phyloP scores from a whole-genome alignment of 1,140 invertebrate genomes.

The Dendrolimus kikuchii region DNA sequence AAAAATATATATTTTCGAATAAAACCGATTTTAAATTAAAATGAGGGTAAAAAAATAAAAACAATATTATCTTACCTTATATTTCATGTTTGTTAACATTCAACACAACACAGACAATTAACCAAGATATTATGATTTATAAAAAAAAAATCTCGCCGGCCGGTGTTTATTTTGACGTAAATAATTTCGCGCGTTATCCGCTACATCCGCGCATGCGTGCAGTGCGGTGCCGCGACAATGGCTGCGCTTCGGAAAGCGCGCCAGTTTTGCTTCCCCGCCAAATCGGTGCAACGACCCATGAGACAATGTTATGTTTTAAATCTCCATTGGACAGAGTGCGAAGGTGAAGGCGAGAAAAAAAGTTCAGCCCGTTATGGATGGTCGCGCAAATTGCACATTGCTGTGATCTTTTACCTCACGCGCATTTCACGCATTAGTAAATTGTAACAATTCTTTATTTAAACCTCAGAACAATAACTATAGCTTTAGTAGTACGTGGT shows the following conservation, averaged over 20 bases:
- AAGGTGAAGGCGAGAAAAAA: conserved; percentile 23
- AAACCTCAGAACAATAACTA: too few species aligned
- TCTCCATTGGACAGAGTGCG: background rate
- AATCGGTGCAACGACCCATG: conserved; percentile 44
- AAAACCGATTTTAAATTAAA: background rate
- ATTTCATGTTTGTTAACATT: conserved; percentile 34
- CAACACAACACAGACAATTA: conserved; percentile 21
- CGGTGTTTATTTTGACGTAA: background rate
- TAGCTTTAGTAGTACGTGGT: too few species aligned
- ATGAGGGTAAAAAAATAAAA: background rate
- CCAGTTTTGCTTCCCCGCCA: conserved; percentile 56
- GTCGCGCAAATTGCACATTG: background rate
- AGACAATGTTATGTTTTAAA: conserved; percentile 13
- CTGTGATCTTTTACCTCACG: background rate
- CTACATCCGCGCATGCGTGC: conserved; percentile 48
- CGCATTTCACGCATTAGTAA: too few species aligned
- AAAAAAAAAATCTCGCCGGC: conserved; percentile 5
- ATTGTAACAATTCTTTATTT: too few species aligned
- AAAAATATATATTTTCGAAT: background rate
- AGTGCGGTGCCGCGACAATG: conserved; percentile 40
- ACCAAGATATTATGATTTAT: conserved; percentile 2
- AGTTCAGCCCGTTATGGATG: background rate
- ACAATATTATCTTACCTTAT: conserved; percentile 36
- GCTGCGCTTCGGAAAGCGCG: conserved; percentile 31
- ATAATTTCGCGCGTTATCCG: conserved; percentile 30